Evolutionary conservation across 1,140 invertebrate species (phyloP).

Genomic region (Whitmania pigra): DNA sequence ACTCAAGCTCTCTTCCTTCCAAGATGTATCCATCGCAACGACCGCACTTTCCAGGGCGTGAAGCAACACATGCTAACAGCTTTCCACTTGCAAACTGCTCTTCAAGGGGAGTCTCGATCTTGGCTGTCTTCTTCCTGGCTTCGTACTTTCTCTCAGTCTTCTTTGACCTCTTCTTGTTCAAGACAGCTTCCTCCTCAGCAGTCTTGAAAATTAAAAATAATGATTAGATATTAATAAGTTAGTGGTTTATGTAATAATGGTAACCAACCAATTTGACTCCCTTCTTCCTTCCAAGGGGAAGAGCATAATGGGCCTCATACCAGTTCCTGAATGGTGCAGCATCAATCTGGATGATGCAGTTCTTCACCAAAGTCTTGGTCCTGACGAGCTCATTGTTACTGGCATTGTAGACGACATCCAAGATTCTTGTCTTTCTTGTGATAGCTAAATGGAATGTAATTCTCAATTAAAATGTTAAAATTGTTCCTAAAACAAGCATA

Average conservation of each 20-base stretch:
- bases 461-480: not conserved
- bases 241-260: too few relatives aligned
- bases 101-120: conserved; percentile 80
- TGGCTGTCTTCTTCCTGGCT: conserved; percentile 73
- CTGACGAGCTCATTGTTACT: conserved; percentile 92
- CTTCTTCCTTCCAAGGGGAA: conserved; percentile 89
- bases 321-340: conserved; percentile 96
- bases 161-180: conserved; percentile 85
- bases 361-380: conserved; percentile 97
- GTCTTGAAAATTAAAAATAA: conserved; percentile 49
- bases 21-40: conserved; percentile 92
- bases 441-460: conserved; percentile 43
- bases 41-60: conserved; percentile 91
- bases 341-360: conserved; percentile 91
- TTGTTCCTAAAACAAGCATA: not conserved
- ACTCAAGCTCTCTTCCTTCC: conserved; percentile 98
- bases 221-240: too few relatives aligned
- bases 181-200: conserved; percentile 79
- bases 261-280: conserved; percentile 70
- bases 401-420: conserved; percentile 98
- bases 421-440: conserved; percentile 89
- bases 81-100: conserved; percentile 93
- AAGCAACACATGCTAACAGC: conserved; percentile 73
- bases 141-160: conserved; percentile 86
- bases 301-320: conserved; percentile 91